Conservation (phyloP, 2,888 invertebrate genomes). For the Heliconius ethilla region DNA sequence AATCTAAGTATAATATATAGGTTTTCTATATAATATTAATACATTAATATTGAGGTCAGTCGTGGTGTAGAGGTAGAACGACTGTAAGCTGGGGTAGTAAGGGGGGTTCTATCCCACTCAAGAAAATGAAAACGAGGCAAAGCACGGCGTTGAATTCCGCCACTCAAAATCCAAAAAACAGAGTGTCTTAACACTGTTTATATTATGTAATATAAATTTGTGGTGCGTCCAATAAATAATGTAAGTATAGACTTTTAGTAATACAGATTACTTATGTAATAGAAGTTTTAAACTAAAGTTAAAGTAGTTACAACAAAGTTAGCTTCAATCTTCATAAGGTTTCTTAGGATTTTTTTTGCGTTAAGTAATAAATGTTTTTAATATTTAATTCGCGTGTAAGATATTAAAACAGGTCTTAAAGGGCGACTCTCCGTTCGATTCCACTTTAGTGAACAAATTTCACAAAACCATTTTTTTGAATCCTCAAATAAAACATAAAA, state of each 20-base stretch:
- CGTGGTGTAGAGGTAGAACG: too few relatives aligned
- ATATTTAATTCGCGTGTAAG: not conserved
- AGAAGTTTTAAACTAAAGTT: not conserved
- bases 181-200: too few relatives aligned
- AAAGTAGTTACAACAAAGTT: not conserved
- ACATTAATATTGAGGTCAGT: not conserved
- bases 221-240: not conserved
- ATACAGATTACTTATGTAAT: not conserved
- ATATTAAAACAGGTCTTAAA: not conserved
- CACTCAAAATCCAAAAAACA: too few relatives aligned
- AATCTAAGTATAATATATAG: not conserved
- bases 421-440: too few relatives aligned
- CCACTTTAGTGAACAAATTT: too few relatives aligned
- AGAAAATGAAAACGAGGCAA: too few relatives aligned
- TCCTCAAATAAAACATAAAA: not conserved
- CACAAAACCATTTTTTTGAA: not conserved
- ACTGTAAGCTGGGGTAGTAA: too few relatives aligned
- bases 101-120: too few relatives aligned
- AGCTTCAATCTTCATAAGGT: not conserved
- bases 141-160: too few relatives aligned
- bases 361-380: not conserved
- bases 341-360: not conserved
- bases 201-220: not conserved
- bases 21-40: conserved; percentile 3
- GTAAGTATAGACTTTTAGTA: not conserved